Base-by-base conservation (phyloP, 92 coral and sea anemone species). In the Umimayanthus kanabou region DNA sequence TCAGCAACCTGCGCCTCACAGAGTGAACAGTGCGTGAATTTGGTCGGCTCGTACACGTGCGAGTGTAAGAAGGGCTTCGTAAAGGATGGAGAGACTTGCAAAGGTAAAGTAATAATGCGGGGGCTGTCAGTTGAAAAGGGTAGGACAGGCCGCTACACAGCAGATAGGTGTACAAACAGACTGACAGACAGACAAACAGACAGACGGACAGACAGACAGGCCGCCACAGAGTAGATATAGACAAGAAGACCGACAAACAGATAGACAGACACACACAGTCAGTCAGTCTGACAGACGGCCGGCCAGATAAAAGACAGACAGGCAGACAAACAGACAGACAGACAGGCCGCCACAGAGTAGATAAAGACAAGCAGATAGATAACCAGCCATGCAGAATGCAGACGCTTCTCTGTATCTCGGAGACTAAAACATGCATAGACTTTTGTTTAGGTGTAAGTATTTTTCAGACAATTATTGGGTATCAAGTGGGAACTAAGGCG, bases 31-130 rank as follows among this genome's bases (percentile, higher is more conserved):
- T 82, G 86, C 40, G 77, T 82, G 76, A 82, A 82, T 13, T 25
- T 82, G 61, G 50, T 67, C 1, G 86, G 86, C 25, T 82, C 86
- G 10, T 67, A 40, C 58, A 69, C 39, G 40, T 82, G 86, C 33
- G 78, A 82, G 13, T 82, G 86, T 73, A 82, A 69, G 73, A 23
- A 8, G 13, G 86, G 86, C 37, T 82, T 82, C 49, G 76, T 37
- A 2, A 69, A 22, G n/a, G 86, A 25, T 82, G 77, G 58, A 82
- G 57, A 40, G 26, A 47, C 11, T 13, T 82, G 86, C 66, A 69
- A 67, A 69, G 86, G 86, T 82, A 82, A 43, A 45, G 18, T 5
- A 37, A 49, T 13, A 14, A n/a, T 28, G 4, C 5, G 37, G 79
- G 23, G 25, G 45, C 7, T 18, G 14, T 37, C 45, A 39, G 1